Percentiles rank a stretch among this genome's conserved stretches.
These are phyloP conservation scores for Drosophila anomalata DNA, from an alignment of 2,888 invertebrate species.

Conservation along the genomic window DNA sequence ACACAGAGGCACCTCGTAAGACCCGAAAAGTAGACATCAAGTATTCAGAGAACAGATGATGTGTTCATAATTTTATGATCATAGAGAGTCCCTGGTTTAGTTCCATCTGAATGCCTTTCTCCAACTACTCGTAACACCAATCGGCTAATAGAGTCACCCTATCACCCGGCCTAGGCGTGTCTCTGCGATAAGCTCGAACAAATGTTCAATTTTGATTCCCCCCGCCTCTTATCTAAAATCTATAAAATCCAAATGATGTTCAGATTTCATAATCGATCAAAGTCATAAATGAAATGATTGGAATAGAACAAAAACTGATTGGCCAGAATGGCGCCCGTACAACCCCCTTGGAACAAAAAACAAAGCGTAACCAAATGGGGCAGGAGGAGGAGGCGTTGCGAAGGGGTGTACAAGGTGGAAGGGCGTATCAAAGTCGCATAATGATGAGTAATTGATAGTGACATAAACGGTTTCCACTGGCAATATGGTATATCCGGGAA, in stretches of 20 bases:
- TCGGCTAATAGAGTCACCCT: slow-evolving; percentile 35
- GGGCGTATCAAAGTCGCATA: slow-evolving; percentile 50
- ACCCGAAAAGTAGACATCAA: neutral
- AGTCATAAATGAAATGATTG: slow-evolving; percentile 71
- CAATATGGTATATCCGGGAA: slow-evolving; percentile 47
- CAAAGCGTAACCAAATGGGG: slow-evolving; percentile 52
- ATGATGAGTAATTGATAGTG: slow-evolving; percentile 80
- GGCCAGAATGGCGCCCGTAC: slow-evolving; percentile 33
- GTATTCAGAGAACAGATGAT: neutral
- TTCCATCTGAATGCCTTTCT: neutral
- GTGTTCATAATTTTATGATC: neutral
- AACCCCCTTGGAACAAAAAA: slow-evolving; percentile 39
- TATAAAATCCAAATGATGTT: slow-evolving; percentile 64
- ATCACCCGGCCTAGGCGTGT: slow-evolving; percentile 40
- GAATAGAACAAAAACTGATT: slow-evolving; percentile 53
- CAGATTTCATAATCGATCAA: slow-evolving; percentile 80
- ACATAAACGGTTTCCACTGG: slow-evolving; percentile 60
- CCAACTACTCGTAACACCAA: neutral
- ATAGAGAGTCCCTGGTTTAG: neutral
- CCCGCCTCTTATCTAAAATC: slow-evolving; percentile 24
- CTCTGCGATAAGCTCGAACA: slow-evolving; percentile 35
- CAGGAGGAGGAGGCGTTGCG: slow-evolving; percentile 13
- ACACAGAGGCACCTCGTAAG: slow-evolving; percentile 18
- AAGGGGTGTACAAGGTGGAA: slow-evolving; percentile 30
- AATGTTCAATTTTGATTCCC: slow-evolving; percentile 41